Evolutionary conservation across 2,888 invertebrate species (phyloP), one percentile per base, ranked within the genome.

Genomic region (Lasioglossum lativentre): DNA sequence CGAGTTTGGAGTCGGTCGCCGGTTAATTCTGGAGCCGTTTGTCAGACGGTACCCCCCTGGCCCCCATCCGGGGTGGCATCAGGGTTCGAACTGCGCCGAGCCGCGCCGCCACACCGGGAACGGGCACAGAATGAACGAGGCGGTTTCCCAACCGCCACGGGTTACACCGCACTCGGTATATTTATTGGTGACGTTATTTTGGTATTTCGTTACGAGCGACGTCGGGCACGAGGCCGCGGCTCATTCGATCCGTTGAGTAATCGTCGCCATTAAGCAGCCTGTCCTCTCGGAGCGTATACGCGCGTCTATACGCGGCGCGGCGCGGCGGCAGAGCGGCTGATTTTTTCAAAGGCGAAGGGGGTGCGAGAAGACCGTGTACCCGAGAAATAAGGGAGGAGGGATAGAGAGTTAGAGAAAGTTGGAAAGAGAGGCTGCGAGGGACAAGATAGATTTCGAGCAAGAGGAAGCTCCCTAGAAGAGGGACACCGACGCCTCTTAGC

Each of bases 121-220:
- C 77, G 72, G 68, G 83, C 74, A 78, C 80, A 70, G 90, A 79
- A 82, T 59, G 84, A 84, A 81, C 86, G 81, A 86, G 83, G 85
- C 86, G 84, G 86, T 82, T 80, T 85, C 81, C 76, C 83, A 79
- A 78, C 80, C 83, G 77, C 86, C 85, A 63, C 81, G 78, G 88
- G 30, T 74, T 86, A 70, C 80, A 85, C 83, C 84, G 83, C 89
- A 77, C 88, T 76, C 83, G 87, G 92, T 94, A 94, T 94, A 94
- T 94, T 94, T 94, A 94, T 94, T 93, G 93, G 94, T 93, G 94
- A 93, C 94, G 94, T 94, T 94, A 95, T 95, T 95, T 94, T 93
- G 93, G 95, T 94, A 95, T 94, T 94, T 92, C 94, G 94, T 95
- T 94, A 94, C 93, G 91, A 90, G 86, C 92, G 92, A 91, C 91